Conservation (phyloP, 2,888 invertebrate species). For the Melitaea athalia region DNA sequence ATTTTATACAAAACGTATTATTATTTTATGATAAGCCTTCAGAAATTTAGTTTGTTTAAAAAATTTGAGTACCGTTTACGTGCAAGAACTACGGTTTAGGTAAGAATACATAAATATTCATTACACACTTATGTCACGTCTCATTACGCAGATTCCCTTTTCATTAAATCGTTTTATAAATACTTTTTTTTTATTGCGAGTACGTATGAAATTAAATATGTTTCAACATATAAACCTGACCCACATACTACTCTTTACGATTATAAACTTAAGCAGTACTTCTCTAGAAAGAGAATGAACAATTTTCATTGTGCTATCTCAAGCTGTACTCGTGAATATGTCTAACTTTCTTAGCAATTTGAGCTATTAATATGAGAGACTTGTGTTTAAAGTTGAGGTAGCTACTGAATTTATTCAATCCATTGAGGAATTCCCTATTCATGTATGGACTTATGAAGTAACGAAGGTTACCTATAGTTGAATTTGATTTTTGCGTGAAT, state of each 20-base stretch:
- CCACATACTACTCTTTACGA: not conserved
- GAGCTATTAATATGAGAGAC: constrained; percentile 4
- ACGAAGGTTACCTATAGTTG: not conserved
- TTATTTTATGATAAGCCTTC: too few species aligned
- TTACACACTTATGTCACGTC: too few species aligned
- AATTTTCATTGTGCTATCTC: not conserved
- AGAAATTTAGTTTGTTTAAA: too few species aligned
- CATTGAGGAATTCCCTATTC: constrained; percentile 11
- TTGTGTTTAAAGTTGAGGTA: constrained; percentile 2
- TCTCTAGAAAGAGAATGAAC: not conserved
- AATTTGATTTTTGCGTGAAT: constrained; percentile 1
- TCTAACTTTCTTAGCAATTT: constrained; percentile 1
- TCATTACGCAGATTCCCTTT: too few species aligned
- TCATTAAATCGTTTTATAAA: too few species aligned
- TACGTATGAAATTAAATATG: not conserved
- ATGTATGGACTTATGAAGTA: not conserved
- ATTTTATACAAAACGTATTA: too few species aligned
- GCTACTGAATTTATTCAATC: constrained; percentile 7
- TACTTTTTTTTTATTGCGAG: too few species aligned
- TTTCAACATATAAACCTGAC: not conserved
- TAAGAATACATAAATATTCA: too few species aligned
- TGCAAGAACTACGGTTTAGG: too few species aligned
- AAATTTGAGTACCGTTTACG: too few species aligned
- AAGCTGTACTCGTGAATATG: not conserved
- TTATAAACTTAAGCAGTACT: not conserved